Evolutionary conservation across 2,797 vertebrate species (phyloP), one percentile per base, ranked within the genome.

Genomic region (Sandelia bainsii): DNA sequence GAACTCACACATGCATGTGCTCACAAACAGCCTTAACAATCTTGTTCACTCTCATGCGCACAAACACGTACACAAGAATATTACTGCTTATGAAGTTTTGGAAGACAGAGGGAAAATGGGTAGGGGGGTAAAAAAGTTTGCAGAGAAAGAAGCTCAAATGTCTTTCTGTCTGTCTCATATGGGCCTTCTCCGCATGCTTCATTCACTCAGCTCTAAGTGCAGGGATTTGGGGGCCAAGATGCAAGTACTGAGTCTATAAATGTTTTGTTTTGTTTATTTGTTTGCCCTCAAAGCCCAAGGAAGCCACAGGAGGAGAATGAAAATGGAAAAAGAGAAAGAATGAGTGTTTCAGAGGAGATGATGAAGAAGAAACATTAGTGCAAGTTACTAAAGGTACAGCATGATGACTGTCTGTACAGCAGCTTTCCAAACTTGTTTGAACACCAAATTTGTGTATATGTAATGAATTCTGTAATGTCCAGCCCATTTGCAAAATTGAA

Each of bases 51-150:
- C 37, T 56, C 54, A 48, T 34, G 69, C 40, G 20, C 60, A 57
- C 49, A 69, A 71, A 71, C 67, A 59, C 74, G 37, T 59, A 79
- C 79, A 81, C 75, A 57, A 76, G 60, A 86, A 79, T 78, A 86
- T 82, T 77, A 75, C 50, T 79, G 79, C 79, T 88, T 82, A 70
- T 69, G 79, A 91, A 91, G 88, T 91, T 92, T 91, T 89, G 60
- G 65, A 81, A 90, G 80, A 90, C 84, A 90, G 89, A 91, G 79
- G 78, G 84, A 81, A 83, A 80, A 75, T 23, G 71, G 88, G 90
- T 85, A 82, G 85, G 87, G 89, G 91, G 88, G 86, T 77, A 89
- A 93, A 89, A 93, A 94, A 94, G 92, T 94, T 94, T 94, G 85
- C 54, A 67, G 82, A 66, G 64, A 83, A 72, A 86, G 74, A 87